These are phyloP conservation scores for Progne subis DNA, from an alignment of 2,113 vertebrate species.

Conservation along the genomic window DNA sequence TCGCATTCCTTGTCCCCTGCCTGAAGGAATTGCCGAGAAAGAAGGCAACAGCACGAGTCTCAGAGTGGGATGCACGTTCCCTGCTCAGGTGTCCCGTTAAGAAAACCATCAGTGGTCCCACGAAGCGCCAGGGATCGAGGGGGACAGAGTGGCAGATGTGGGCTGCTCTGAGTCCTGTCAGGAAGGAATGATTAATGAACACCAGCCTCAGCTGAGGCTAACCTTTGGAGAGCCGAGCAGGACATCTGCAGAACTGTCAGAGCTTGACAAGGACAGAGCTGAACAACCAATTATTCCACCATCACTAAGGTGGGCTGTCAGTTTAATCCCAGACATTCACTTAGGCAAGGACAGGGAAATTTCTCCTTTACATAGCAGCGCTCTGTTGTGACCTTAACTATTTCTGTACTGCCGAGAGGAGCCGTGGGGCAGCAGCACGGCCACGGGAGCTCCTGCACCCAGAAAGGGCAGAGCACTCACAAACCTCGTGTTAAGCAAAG, in stretches of 20 bases:
- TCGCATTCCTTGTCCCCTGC: not conserved
- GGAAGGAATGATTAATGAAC: constrained; percentile 99
- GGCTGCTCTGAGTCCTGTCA: constrained; percentile 98
- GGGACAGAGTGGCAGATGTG: constrained; percentile 95
- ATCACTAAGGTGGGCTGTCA: constrained; percentile 99
- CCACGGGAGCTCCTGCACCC: not conserved
- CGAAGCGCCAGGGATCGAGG: constrained; percentile 85
- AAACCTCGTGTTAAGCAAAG: not conserved
- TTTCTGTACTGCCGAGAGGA: constrained; percentile 56
- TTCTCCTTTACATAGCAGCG: constrained; percentile 93
- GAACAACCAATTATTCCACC: constrained; percentile 99
- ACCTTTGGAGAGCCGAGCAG: constrained; percentile 99
- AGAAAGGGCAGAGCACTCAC: not conserved
- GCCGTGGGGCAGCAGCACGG: not conserved
- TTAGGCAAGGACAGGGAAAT: constrained; percentile 99
- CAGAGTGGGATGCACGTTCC: constrained; percentile 5
- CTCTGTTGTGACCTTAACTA: constrained; percentile 76
- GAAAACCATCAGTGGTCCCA: constrained; percentile 68
- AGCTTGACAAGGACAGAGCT: constrained; percentile 99
- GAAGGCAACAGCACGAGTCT: not conserved
- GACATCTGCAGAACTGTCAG: constrained; percentile 99
- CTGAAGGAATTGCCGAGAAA: constrained; percentile 3
- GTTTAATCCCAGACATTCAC: constrained; percentile 99
- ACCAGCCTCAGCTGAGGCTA: constrained; percentile 97
- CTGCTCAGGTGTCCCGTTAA: constrained; percentile 29